Percentiles rank a stretch among this genome's conserved stretches.
Conservation (phyloP, 2,113 vertebrate genomes). For the Brachyhypopomus occidentalis region DNA sequence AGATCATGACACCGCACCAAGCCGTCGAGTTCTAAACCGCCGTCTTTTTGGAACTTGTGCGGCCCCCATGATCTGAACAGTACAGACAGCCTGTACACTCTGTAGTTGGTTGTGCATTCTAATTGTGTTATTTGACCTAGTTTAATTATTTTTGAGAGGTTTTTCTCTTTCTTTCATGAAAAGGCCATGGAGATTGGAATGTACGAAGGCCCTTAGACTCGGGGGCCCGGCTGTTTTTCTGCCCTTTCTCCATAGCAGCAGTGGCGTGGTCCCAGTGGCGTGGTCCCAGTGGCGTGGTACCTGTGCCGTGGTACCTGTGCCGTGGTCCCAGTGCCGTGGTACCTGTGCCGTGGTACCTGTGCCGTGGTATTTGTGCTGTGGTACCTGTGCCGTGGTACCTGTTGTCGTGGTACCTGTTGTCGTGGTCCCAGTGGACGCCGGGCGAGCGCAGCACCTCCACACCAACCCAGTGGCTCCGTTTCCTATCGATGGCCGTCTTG, state of each 20-base stretch:
- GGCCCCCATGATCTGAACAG: not conserved
- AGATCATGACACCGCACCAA: too few relatives aligned
- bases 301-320: too few relatives aligned
- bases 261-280: not conserved
- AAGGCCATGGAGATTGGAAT: conserved; percentile 22
- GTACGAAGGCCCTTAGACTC: too few relatives aligned
- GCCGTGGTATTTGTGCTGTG: too few relatives aligned
- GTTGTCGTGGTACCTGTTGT: too few relatives aligned
- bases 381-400: too few relatives aligned
- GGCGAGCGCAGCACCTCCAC: conserved; percentile 52
- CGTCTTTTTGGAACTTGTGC: not conserved
- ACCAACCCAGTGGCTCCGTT: conserved; percentile 38
- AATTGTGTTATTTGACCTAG: conserved; percentile 43
- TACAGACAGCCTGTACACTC: not conserved
- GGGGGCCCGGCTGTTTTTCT: conserved; percentile 1
- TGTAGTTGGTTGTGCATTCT: conserved; percentile 23
- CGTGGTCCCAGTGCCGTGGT: too few relatives aligned
- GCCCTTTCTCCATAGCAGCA: conserved; percentile 31
- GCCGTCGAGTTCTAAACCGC: too few relatives aligned
- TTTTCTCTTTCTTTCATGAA: not conserved
- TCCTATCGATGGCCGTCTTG: conserved; percentile 52
- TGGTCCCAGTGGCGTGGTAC: too few relatives aligned
- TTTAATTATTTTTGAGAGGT: conserved; percentile 11
- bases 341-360: too few relatives aligned
- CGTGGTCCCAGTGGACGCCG: too few relatives aligned